Conservation (phyloP, 2,797 vertebrate species). For the Thalassophryne amazonica region DNA sequence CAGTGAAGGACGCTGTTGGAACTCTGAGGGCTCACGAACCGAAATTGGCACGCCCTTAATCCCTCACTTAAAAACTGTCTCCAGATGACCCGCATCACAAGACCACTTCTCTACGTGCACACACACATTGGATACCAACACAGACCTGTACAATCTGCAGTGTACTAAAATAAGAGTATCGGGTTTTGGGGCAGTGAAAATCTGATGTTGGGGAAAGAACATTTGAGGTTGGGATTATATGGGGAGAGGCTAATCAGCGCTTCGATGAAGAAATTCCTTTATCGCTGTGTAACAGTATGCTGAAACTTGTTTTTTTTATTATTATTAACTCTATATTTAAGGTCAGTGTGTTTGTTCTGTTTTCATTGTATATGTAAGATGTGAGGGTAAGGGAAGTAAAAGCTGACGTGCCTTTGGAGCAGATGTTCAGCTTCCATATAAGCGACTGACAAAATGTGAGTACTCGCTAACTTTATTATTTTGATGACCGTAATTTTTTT, state of each 20-base stretch:
- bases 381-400: conserved; percentile 56
- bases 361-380: conserved; percentile 68
- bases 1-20: conserved; percentile 98
- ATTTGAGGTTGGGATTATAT: conserved; percentile 41
- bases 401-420: conserved; percentile 68
- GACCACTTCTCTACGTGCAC: conserved; percentile 46
- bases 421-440: conserved; percentile 67
- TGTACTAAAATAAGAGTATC: conserved; percentile 42
- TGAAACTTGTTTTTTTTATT: conserved; percentile 52
- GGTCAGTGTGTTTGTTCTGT: conserved; percentile 72
- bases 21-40: conserved; percentile 96
- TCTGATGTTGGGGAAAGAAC: conserved; percentile 8
- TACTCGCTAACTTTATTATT: conserved; percentile 71
- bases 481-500: conserved; percentile 57
- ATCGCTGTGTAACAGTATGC: conserved; percentile 70
- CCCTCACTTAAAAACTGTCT: conserved; percentile 31
- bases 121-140: conserved; percentile 31
- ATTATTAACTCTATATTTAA: conserved; percentile 76
- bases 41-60: conserved; percentile 92
- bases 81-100: conserved; percentile 42
- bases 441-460: conserved; percentile 73
- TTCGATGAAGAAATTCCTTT: conserved; percentile 74
- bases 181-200: conserved; percentile 33
- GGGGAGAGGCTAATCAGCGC: conserved; percentile 37
- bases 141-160: conserved; percentile 43